A percentile compares a stretch with the other conserved stretches of the same genome.
Evolutionary conservation across 2,113 vertebrate species (phyloP).

Genomic region (Cryptoleucopteryx plumbea): DNA sequence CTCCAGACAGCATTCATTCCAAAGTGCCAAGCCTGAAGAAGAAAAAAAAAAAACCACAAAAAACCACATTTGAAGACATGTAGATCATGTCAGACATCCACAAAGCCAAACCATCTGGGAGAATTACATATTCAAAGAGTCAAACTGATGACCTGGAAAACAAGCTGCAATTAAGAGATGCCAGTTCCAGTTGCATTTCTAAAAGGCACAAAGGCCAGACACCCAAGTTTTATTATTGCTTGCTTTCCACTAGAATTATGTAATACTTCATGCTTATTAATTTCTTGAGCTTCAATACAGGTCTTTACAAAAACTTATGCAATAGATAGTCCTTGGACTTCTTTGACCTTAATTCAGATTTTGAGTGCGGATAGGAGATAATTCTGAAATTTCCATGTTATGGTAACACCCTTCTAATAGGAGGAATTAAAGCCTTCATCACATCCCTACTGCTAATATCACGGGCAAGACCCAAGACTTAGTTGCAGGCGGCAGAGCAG

Average conservation of each 20-base stretch:
- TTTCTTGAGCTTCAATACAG: not conserved
- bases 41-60: not conserved
- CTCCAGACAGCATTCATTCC: not conserved
- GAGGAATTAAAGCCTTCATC: not conserved
- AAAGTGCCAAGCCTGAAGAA: not conserved
- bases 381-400: not conserved
- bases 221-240: not conserved
- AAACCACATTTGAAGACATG: not conserved
- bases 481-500: not conserved
- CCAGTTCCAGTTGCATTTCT: not conserved
- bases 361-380: not conserved
- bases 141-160: conserved; percentile 46
- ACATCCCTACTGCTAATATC: not conserved
- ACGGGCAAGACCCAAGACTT: not conserved
- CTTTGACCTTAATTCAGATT: not conserved
- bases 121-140: conserved; percentile 3
- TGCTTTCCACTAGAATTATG: not conserved
- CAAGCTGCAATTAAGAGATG: conserved; percentile 29
- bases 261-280: not conserved
- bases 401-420: not conserved
- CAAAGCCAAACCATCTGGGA: conserved; percentile 12
- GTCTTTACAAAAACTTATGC: not conserved
- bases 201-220: not conserved
- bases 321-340: not conserved
- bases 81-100: conserved; percentile 7